Evolutionary conservation across 2,113 vertebrate species (phyloP), one percentile per base, ranked within the genome.

Genomic region (Onychorhynchus coronatus): DNA sequence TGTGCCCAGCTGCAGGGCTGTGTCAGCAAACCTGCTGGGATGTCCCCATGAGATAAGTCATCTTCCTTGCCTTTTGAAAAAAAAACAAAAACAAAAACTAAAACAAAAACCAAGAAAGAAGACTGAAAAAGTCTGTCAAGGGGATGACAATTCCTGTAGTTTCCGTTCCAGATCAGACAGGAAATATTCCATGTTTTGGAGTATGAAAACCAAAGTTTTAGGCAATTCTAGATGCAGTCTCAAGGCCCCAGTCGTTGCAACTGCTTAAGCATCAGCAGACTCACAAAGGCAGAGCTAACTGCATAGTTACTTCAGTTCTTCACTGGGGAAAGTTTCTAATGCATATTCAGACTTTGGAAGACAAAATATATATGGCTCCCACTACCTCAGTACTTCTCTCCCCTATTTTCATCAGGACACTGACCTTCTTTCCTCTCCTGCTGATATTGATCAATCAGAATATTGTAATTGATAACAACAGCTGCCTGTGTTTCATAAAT

Each of bases 111-210:
- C 61, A 83, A 85, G 18, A 31, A 53, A 62, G 49, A 49, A 41
- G 15, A 56, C 17, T 1, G 2, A 41, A 85, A 41, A 70, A 73
- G 91, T 55, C 37, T 35, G 7, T 4, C 0, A 0, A 23, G 21
- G 11, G 30, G 21, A 5, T 67, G 46, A 58, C 50, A 84, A 9
- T 30, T 50, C 33, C 65, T 70, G 19, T 31, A 46, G n/a, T 50
- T 92, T 63, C 39, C 17, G 35, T 59, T 74, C 22, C 42, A 74
- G 56, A 70, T 42, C 11, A 13, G 49, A 85, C 53, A 16, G n/a
- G 31, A 78, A 84, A 85, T 49, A 42, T 14, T 71, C 39, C 72
- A 21, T 11, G 0, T 75, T 89, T 85, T 27, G 20, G 37, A 67
- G 30, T 14, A 42, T 6, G 61, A 62, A 70, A 83, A 25, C 6